Evolutionary conservation across 2,797 vertebrate genomes (phyloP), one percentile per base, ranked within the genome.

Genomic region (Cygnus olor): DNA sequence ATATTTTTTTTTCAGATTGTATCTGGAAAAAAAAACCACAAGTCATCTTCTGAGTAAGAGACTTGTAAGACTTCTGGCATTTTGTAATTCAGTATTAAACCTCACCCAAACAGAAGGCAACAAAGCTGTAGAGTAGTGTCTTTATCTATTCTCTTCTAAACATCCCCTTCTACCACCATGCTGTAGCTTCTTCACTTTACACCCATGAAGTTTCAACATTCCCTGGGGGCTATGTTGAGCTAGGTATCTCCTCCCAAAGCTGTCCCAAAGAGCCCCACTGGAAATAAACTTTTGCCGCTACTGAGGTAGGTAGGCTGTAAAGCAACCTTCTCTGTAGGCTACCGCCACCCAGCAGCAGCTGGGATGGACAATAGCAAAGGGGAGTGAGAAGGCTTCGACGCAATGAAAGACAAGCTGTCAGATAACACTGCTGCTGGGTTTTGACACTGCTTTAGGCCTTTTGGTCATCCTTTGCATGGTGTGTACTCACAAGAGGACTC

Each of bases 331-430:
- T 36, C 44, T 42, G 27, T 1, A 61, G 49, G 49, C 36, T 73
- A n/a, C 28, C 54, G 14, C 20, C 49, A 49, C 17, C 0, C 0
- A 51, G 22, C 6, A 60, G 51, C 40, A 58, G 44, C 57, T 73
- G 21, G 28, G 32, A 40, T 8, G 27, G 34, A 34, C 28, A 83
- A 44, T 7, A 64, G 32, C 25, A 70, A 71, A 49, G 42, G 45
- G 5, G 60, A 6, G 13, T 13, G n/a, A 68, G n/a, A 65, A 45
- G 27, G 7, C 20, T 77, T 47, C 15, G n/a, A 40, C 9, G 7
- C 58, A 69, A 71, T 20, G 40, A 74, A 76, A 8, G 24, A 56
- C 9, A 51, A 65, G 12, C 20, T 81, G 24, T 53, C 30, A 77
- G 36, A 28, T 47, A 77, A 15, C 27, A 20, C 7, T n/a, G 22